A percentile compares a stretch with the other conserved stretches of the same genome.
Conservation (phyloP, 2,797 vertebrate species). For the Selene dorsalis region DNA sequence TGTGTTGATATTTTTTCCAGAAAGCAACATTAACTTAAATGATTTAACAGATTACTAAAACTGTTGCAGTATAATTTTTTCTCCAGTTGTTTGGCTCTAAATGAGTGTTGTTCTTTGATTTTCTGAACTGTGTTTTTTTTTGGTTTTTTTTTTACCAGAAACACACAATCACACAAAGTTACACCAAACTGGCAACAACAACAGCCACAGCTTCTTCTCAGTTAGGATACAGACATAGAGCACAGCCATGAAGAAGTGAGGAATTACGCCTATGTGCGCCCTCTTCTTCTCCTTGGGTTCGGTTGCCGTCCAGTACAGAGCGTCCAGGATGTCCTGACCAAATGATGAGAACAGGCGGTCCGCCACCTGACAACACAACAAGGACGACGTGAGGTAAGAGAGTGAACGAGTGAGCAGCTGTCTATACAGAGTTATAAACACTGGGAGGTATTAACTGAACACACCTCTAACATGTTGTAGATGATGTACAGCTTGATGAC, state of each 20-base stretch:
- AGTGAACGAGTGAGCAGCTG: neutral
- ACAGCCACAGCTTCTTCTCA: neutral
- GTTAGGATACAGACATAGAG: conserved; percentile 98
- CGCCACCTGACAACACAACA: conserved; percentile 86
- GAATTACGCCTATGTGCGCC: conserved; percentile 95
- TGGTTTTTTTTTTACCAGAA: neutral
- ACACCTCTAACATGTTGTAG: conserved; percentile 99
- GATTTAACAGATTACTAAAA: too few relatives aligned
- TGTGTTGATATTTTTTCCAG: too few relatives aligned
- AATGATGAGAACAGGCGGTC: conserved; percentile 97
- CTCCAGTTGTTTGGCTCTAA: neutral
- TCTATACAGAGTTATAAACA: neutral
- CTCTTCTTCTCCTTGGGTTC: conserved; percentile 95
- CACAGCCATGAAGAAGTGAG: conserved; percentile 97
- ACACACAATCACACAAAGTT: neutral
- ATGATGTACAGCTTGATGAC: conserved; percentile 99
- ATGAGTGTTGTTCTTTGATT: neutral
- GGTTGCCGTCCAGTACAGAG: conserved; percentile 97
- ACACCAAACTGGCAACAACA: neutral
- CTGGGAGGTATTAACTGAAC: neutral
- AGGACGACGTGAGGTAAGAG: too few relatives aligned
- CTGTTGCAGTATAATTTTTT: too few relatives aligned
- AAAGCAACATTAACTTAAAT: too few relatives aligned
- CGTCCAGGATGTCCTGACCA: conserved; percentile 96
- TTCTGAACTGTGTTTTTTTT: too few relatives aligned